A percentile compares a stretch with the other conserved stretches of the same genome.
Evolutionary conservation across 2,113 vertebrate genomes (phyloP).

Genomic region (Pachycephala philippinensis): DNA sequence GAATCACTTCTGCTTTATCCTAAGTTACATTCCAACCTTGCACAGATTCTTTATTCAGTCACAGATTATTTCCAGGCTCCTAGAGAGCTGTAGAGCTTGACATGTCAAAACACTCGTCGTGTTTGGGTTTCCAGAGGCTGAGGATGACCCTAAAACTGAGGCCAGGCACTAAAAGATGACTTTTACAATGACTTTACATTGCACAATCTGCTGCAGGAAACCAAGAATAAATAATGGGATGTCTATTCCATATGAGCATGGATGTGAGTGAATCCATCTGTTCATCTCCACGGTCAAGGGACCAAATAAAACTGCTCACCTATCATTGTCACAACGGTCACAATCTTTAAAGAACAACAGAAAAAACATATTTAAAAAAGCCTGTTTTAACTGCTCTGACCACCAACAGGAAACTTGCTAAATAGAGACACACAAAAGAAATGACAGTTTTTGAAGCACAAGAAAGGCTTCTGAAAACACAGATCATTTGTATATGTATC

Average conservation of each 20-base stretch:
- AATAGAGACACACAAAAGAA: not conserved
- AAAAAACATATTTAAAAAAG: not conserved
- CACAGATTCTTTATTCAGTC: not conserved
- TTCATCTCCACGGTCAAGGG: not conserved
- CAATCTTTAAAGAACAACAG: not conserved
- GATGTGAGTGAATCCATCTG: not conserved
- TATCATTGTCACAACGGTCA: not conserved
- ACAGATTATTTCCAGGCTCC: not conserved
- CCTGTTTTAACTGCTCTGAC: not conserved
- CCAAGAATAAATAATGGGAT: not conserved
- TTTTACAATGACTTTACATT: not conserved
- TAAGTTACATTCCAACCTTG: not conserved
- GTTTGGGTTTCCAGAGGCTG: not conserved
- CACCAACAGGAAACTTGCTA: not conserved
- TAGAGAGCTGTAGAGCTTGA: not conserved
- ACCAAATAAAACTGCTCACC: not conserved
- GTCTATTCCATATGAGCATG: not conserved
- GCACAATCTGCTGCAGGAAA: slow-evolving; percentile 1
- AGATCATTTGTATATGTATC: not conserved
- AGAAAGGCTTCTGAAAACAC: not conserved
- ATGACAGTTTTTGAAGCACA: not conserved
- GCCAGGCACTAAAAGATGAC: not conserved
- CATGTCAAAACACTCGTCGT: not conserved
- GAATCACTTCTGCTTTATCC: not conserved
- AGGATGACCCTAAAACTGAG: not conserved